Conservation (phyloP, 2,888 invertebrate species). For the Drosophila ustulata region DNA sequence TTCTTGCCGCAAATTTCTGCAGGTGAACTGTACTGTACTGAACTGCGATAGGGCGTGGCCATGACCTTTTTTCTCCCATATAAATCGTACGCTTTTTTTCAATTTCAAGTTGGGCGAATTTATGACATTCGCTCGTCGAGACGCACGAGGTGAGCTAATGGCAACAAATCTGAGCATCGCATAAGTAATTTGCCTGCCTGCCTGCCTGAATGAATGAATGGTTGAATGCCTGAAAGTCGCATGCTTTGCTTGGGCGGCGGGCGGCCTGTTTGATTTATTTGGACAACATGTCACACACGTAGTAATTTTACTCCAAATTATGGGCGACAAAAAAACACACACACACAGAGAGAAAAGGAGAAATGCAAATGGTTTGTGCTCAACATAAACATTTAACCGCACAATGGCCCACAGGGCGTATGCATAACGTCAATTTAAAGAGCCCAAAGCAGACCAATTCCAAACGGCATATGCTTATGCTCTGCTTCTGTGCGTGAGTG, state of each 20-base stretch:
- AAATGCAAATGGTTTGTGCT: slow-evolving; percentile 62
- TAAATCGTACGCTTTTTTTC: slow-evolving; percentile 62
- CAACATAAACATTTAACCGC: slow-evolving; percentile 50
- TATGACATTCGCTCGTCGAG: slow-evolving; percentile 47
- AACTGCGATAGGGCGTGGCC: background rate
- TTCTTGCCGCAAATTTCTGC: background rate
- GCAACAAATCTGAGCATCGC: slow-evolving; percentile 56
- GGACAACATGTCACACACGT: slow-evolving; percentile 73
- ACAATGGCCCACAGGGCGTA: slow-evolving; percentile 41
- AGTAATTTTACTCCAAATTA: slow-evolving; percentile 60
- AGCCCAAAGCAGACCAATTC: slow-evolving; percentile 43
- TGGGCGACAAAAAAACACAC: slow-evolving; percentile 26
- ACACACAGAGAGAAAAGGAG: slow-evolving; percentile 14
- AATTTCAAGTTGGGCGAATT: slow-evolving; percentile 56
- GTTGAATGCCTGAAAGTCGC: background rate
- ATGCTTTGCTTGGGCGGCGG: slow-evolving; percentile 3
- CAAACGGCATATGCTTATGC: slow-evolving; percentile 17
- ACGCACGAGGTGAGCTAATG: slow-evolving; percentile 48
- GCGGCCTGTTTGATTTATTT: slow-evolving; percentile 62
- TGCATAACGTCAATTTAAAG: slow-evolving; percentile 67
- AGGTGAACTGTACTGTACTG: background rate
- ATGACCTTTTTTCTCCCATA: slow-evolving; percentile 20
- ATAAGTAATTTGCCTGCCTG: slow-evolving; percentile 41
- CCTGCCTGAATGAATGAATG: background rate
- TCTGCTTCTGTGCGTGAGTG: slow-evolving; percentile 1